A percentile compares a stretch with the other conserved stretches of the same genome.
phyloP scores from a whole-genome alignment of 2,797 vertebrate species.

The Protosalanx chinensis region DNA sequence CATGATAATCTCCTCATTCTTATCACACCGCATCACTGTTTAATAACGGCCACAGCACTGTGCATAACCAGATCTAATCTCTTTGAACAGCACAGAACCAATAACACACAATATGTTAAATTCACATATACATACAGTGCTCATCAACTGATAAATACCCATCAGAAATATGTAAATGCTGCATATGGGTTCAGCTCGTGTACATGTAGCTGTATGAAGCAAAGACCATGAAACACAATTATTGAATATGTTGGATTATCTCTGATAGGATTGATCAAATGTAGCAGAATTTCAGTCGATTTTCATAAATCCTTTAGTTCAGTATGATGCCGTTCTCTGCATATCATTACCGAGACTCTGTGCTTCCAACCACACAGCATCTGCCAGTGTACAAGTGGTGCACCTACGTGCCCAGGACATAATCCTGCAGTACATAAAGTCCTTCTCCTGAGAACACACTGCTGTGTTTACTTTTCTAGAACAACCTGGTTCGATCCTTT shows the following conservation, averaged over 20 bases:
- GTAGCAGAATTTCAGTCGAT: conserved; percentile 32
- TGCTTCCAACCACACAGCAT: conserved; percentile 36
- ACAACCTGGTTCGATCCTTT: neutral
- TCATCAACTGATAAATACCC: no score
- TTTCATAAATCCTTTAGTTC: conserved; percentile 23
- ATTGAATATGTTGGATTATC: conserved; percentile 19
- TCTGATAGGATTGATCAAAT: conserved; percentile 11
- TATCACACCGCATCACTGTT: conserved; percentile 32
- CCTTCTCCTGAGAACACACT: neutral
- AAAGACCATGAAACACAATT: conserved; percentile 19
- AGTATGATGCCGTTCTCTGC: conserved; percentile 34
- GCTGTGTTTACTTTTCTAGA: neutral
- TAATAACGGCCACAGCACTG: conserved; percentile 11
- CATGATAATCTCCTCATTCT: conserved; percentile 36
- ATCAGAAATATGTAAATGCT: neutral
- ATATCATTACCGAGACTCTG: conserved; percentile 46
- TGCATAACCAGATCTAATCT: neutral
- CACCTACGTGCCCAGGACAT: neutral
- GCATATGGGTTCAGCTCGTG: neutral
- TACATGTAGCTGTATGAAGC: neutral
- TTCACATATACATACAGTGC: neutral
- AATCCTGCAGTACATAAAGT: neutral
- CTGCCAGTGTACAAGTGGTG: neutral
- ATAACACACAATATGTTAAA: neutral
- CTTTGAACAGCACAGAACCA: no score